A percentile compares a stretch with the other conserved stretches of the same genome.
phyloP scores from a whole-genome alignment of 2,113 vertebrate genomes.

The Cebus imitator region DNA sequence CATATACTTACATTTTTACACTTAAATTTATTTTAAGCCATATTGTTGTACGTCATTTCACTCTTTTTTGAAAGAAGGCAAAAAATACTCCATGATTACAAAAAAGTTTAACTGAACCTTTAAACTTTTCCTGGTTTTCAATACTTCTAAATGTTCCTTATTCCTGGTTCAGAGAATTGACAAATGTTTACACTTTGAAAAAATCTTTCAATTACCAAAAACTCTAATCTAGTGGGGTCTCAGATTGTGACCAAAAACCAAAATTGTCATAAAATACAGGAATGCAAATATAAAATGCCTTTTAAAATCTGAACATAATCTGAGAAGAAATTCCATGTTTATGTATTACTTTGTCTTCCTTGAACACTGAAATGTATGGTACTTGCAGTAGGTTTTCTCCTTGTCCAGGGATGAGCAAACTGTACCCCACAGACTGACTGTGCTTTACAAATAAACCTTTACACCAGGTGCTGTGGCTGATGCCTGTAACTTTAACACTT shows the following conservation, averaged over 20 bases:
- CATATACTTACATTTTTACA: not conserved
- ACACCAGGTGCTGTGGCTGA: not conserved
- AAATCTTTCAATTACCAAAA: not conserved
- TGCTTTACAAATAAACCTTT: not conserved
- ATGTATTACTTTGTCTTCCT: not conserved
- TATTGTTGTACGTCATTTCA: not conserved
- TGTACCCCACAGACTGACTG: not conserved
- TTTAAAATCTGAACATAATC: not conserved
- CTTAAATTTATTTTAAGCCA: not conserved
- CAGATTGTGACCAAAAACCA: not conserved
- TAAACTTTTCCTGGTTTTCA: conserved; percentile 6
- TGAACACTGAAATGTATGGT: not conserved
- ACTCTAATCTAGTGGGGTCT: not conserved
- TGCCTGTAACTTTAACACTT: too few species aligned
- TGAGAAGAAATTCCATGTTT: conserved; percentile 7
- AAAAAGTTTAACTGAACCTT: not conserved
- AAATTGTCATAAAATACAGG: conserved; percentile 18
- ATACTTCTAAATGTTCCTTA: not conserved
- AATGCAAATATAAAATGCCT: not conserved
- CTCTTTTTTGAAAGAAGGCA: conserved; percentile 11
- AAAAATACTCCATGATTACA: not conserved
- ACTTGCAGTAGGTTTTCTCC: not conserved
- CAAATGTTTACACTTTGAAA: not conserved
- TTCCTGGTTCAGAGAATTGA: conserved; percentile 1
- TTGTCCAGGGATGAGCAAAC: not conserved